Evolutionary conservation across 92 coral and sea anemone species (phyloP), one percentile per base, ranked within the genome.

Genomic region (Pocillopora meandrina): DNA sequence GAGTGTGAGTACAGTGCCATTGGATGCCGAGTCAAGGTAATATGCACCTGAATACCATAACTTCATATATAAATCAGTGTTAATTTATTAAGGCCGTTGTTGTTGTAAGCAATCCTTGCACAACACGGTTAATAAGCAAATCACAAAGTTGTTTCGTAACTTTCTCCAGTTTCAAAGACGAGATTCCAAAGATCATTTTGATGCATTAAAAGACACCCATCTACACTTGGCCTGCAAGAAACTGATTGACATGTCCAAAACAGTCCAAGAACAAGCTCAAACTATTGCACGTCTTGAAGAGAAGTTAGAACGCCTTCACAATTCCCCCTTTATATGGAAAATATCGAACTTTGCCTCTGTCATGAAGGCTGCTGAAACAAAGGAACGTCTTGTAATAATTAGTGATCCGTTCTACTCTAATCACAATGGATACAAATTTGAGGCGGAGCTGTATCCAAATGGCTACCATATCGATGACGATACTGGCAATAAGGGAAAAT

Each of bases 1-100:
- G 89, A 85, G 16, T 89, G 92, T 72, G 88, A 87, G 67, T 89
- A 77, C 76, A 74, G 71, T 56, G 77, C 79, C 49, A 65, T 89
- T 21, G 92, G 92, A 47, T 89, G 92, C 65, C 58, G 74, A 65
- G 83, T 79, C n/a, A 85, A 89, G 92, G 92, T 89, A 89, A 55
- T 36, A 47, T 34, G 20, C 36, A 26, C 31, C 31, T 26, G 31
- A 26, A 26, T 26, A 16, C 9, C 1, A 18, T 12, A 70, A 18
- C 5, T 17, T 70, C 42, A 10, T 20, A 10, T 35, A 31, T 1
- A 33, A 42, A 42, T 2, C 52, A 26, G 31, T 42, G 52, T 7
- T 12, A 67, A 31, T 33, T 31, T 42, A 68, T 42, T 67, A 42
- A 67, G 72, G 42, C 72, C 49, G 72, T 10, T 62, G 26, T 16